These are phyloP conservation scores for Melanerpes formicivorus DNA, from an alignment of 2,113 vertebrate species.

Conservation along the genomic window DNA sequence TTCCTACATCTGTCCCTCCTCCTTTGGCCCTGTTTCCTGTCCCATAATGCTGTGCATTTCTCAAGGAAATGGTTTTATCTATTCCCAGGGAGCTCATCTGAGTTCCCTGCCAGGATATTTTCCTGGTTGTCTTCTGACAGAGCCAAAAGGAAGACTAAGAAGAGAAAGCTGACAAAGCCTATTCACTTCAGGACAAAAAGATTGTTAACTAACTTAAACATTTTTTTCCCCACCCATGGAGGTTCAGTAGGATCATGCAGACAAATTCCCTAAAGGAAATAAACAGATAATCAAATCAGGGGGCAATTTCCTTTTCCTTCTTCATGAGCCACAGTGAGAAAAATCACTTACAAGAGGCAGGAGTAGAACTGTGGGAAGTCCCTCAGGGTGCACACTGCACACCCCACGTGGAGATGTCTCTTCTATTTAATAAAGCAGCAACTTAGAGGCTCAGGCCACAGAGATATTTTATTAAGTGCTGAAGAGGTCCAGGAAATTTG, in stretches of 20 bases:
- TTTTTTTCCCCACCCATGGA: constrained; percentile 28
- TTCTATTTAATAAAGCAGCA: neutral
- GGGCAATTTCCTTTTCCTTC: constrained; percentile 22
- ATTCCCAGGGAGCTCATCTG: neutral
- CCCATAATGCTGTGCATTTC: neutral
- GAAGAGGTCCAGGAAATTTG: neutral
- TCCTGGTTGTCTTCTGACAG: neutral
- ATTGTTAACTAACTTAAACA: constrained; percentile 32
- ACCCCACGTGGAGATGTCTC: neutral
- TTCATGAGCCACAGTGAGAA: neutral
- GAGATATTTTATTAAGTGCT: neutral
- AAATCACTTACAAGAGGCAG: neutral
- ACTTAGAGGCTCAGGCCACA: neutral
- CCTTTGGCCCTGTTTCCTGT: neutral
- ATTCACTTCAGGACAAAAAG: constrained; percentile 48
- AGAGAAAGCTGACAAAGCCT: constrained; percentile 12
- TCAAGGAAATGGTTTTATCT: neutral
- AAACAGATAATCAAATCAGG: constrained; percentile 27
- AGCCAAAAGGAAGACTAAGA: neutral
- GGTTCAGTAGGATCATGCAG: neutral
- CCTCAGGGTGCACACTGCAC: rapidly evolving
- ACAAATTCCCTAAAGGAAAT: constrained; percentile 26
- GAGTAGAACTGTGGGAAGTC: neutral
- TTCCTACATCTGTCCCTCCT: neutral
- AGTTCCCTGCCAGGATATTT: neutral